Base-by-base conservation (phyloP, 30 jellyfish, hydroid and myxozoan species). In the Nemopilema nomurai region DNA sequence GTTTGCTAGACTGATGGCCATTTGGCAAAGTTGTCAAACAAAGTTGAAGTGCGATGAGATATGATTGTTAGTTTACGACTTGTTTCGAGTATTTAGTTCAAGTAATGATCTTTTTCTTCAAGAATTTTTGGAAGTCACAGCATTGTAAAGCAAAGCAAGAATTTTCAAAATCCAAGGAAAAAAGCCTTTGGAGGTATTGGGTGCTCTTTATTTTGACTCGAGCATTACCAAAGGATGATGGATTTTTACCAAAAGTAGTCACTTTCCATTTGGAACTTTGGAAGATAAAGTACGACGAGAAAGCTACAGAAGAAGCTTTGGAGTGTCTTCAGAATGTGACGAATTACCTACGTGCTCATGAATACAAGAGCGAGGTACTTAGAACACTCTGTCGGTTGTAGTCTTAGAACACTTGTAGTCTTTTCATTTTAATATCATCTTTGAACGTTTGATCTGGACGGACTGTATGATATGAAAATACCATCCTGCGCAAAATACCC, bases 61-160 rank as follows among this genome's bases (percentile, higher is more conserved):
- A n/a, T n/a, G n/a, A n/a, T n/a, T n/a, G n/a, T n/a, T n/a, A n/a
- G n/a, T n/a, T n/a, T n/a, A n/a, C n/a, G n/a, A n/a, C n/a, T n/a
- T n/a, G n/a, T n/a, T n/a, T n/a, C n/a, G n/a, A n/a, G n/a, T n/a
- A n/a, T n/a, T 49, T 17, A 1, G 22, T 63, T n/a, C 64, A 23
- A 18, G 53, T 26, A 29, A 18, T 69, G 24, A 23, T 24, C 23
- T 28, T 32, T 16, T 23, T 68, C 50, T 68, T 29, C 8, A 22
- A 84, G 95, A 26, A 50, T 0, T 77, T 86, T 28, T 86, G 84
- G 89, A 76, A 86, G 31, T 27, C 82, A 25, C 88, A 73, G 28
- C 83, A 85, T 33, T 26, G 74, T 51, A 51, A 66, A 67, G 88
- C 82, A 49, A 64, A 51, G 79, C 1, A 67, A 22, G 84, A 62